Evolutionary conservation across 37 sponge, comb jelly and placozoan genomes (phyloP).

Genomic region (Eunapius fragilis): DNA sequence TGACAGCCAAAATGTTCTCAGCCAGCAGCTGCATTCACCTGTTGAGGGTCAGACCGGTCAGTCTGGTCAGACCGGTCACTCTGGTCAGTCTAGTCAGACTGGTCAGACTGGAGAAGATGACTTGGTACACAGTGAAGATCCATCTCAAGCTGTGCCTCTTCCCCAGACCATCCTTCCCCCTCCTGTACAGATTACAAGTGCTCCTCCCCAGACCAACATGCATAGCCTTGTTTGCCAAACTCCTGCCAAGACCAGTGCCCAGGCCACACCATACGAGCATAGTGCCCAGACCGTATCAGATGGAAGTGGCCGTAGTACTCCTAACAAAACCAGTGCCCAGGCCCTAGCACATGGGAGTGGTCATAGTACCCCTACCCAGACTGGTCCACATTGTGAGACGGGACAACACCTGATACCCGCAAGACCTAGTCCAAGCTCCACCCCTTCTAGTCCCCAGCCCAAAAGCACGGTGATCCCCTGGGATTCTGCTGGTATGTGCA

Average conservation of each 20-base stretch:
- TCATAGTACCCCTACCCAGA: neutral
- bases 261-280: neutral
- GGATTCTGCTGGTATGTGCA: neutral
- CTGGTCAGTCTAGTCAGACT: no score
- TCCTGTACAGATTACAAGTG: no score
- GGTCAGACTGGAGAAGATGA: neutral
- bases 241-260: neutral
- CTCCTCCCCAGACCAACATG: neutral
- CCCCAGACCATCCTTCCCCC: neutral
- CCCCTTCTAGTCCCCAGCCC: neutral
- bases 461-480: neutral
- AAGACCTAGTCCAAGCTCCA: neutral
- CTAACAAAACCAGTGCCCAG: neutral
- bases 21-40: neutral
- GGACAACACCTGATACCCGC: neutral
- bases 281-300: no score
- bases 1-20: neutral
- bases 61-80: no score
- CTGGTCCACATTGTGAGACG: neutral
- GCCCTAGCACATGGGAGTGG: neutral
- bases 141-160: neutral
- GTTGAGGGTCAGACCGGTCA: neutral
- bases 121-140: neutral
- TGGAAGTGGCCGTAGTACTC: no score
- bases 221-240: neutral